Base-by-base conservation (phyloP, 2,797 vertebrate species). In the Tachyglossus aculeatus region DNA sequence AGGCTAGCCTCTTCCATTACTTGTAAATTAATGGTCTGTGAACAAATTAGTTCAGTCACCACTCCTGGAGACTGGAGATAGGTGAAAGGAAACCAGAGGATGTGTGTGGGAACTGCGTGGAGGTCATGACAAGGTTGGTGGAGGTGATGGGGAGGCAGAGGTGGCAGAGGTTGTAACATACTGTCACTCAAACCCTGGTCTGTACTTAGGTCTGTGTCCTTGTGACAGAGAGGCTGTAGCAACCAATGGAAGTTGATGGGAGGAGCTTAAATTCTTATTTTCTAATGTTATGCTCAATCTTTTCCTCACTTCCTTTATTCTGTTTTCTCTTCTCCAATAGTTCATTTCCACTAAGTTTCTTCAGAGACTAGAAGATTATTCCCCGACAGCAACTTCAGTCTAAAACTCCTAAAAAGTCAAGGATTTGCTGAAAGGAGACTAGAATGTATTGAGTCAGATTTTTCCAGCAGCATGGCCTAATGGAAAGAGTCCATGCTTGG, bases 11-110 rank as follows among this genome's bases (percentile, higher is more conserved):
- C 82, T 74, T 11, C 3, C 48, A 64, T 80, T 50, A 34, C 74
- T 85, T 55, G 24, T 5, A 71, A 88, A 71, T 83, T 86, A 90
- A 92, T 85, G 85, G 73, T 33, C 79, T 90, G 83, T 84, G 88
- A 91, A 88, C 54, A 73, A 84, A 84, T 89, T 57, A 88, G 75
- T 10, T 12, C 31, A 60, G 80, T 71, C 78, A 81, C 88, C 88
- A 65, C 74, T 84, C 71, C 77, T 60, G 57, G 67, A 88, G 85
- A 80, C 77, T 60, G 57, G 67, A 88, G 85, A 80, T 74, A 88
- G 83, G 86, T 67, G 74, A 80, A 81, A 79, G 58, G 80, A 83
- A 88, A 80, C 16, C 65, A 47, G 60, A 73, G 54, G 43, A 29
- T 53, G 47, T 4, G 34, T 9, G 54, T 34, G 33, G 60, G 69